Conservation (phyloP, 2,113 vertebrate species). For the Ptychochromis oligacanthus region DNA sequence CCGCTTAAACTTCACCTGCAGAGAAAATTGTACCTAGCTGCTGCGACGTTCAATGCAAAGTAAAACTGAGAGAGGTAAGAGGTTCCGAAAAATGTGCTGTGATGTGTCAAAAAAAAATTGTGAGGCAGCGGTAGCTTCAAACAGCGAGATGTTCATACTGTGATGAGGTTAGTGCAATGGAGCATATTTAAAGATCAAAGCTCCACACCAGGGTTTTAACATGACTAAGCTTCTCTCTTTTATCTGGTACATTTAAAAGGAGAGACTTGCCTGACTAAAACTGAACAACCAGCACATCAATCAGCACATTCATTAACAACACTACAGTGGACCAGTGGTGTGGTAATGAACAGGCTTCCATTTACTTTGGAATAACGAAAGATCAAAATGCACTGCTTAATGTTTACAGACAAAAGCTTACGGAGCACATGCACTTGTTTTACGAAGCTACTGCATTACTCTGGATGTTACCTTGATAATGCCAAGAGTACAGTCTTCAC, state of each 20-base stretch:
- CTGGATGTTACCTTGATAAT: not conserved
- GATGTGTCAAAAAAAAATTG: not conserved
- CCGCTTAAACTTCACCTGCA: not conserved
- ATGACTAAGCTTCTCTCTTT: slow-evolving; percentile 8
- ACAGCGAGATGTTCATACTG: slow-evolving; percentile 3
- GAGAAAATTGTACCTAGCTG: not conserved
- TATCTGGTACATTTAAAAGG: not conserved
- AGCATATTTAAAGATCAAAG: slow-evolving; percentile 34
- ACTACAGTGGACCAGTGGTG: not conserved
- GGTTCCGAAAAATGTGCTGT: not conserved
- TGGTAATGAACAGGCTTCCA: not conserved
- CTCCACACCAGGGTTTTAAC: not conserved
- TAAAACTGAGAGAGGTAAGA: not conserved
- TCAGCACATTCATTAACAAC: not conserved
- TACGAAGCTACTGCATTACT: not conserved
- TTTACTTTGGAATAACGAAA: not conserved
- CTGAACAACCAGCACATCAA: not conserved
- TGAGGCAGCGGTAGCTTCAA: not conserved
- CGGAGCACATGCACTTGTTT: not conserved
- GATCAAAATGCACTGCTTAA: not conserved
- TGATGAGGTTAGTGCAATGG: not conserved
- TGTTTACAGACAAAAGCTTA: not conserved
- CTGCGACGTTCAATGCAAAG: not conserved
- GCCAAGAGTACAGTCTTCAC: too few relatives aligned
- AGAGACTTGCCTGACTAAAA: not conserved